These are phyloP conservation scores for Protonemura montana DNA, from an alignment of 2,888 invertebrate species.

Conservation along the genomic window DNA sequence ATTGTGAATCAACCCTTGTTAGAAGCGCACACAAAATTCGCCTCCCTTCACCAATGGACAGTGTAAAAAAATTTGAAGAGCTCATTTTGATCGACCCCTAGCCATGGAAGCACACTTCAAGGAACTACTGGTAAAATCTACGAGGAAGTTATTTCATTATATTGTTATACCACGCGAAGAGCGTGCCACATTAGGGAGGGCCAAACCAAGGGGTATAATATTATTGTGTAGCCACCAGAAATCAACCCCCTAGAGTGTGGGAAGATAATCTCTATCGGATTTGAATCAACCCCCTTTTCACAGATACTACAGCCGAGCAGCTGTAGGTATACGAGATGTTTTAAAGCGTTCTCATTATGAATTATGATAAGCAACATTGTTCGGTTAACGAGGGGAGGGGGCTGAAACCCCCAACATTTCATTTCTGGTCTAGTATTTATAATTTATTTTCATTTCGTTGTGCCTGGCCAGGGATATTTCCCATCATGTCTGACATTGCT, in stretches of 20 bases:
- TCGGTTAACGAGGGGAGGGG: neutral
- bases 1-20: neutral
- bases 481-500: too few species aligned
- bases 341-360: neutral
- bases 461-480: too few species aligned
- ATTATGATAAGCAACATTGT: neutral
- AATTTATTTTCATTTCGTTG: too few species aligned
- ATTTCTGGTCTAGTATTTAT: neutral
- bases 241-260: neutral
- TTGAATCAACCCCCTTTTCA: neutral
- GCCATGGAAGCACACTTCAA: neutral
- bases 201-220: neutral
- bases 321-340: neutral
- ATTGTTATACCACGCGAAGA: neutral
- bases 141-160: neutral
- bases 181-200: neutral
- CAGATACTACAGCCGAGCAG: neutral
- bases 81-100: neutral
- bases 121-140: neutral
- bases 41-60: neutral
- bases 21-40: neutral
- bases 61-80: neutral
- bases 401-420: neutral
- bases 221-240: neutral
- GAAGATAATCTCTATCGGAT: conserved; percentile 1